phyloP scores from a whole-genome alignment of 2,113 vertebrate species.

The Corynorhinus townsendii region DNA sequence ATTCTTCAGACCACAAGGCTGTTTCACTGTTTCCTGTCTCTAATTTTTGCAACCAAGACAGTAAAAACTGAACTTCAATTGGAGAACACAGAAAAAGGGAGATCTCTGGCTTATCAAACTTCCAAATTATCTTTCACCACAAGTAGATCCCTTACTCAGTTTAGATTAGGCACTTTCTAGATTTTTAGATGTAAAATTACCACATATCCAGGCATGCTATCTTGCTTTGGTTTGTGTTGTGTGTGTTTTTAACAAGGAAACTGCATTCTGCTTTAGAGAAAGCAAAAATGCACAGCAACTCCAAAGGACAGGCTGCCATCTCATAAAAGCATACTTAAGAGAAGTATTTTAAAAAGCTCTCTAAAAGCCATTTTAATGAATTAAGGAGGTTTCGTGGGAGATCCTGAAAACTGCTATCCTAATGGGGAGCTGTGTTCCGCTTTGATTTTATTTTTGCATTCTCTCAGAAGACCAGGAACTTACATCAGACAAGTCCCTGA shows the following conservation, averaged over 20 bases:
- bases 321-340: neutral
- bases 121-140: neutral
- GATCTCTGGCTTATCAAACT: neutral
- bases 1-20: slow-evolving; percentile 67
- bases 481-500: neutral
- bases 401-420: neutral
- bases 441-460: neutral
- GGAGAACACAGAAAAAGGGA: neutral
- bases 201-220: neutral
- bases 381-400: neutral
- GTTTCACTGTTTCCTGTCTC: slow-evolving; percentile 61
- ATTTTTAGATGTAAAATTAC: neutral
- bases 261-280: neutral
- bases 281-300: neutral
- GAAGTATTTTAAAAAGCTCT: neutral
- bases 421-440: neutral
- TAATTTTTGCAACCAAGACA: slow-evolving; percentile 46
- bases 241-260: neutral
- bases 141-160: neutral
- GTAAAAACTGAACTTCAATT: slow-evolving; percentile 21
- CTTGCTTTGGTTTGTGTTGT: neutral
- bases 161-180: neutral
- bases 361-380: neutral
- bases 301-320: neutral
- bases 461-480: neutral